A percentile compares a stretch with the other conserved stretches of the same genome.
These are phyloP conservation scores for Pristiophorus japonicus DNA, from an alignment of 2,113 vertebrate genomes.

Conservation along the genomic window DNA sequence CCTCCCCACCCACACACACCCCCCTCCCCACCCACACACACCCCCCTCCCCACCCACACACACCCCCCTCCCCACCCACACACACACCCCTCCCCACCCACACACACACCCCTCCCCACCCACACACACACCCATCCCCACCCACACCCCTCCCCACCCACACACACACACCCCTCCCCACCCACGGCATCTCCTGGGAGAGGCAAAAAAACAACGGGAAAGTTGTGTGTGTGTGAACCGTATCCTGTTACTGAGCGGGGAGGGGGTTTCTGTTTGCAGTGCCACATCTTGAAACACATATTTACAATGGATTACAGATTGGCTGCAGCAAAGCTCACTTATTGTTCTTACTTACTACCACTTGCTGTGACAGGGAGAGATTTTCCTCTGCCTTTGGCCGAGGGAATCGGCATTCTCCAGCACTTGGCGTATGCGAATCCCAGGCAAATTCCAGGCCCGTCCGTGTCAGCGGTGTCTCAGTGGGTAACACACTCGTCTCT, in stretches of 20 bases:
- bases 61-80: too few species aligned
- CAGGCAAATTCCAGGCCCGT: neutral
- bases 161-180: too few species aligned
- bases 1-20: too few species aligned
- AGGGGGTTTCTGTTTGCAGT: neutral
- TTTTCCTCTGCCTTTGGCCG: too few species aligned
- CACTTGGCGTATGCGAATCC: neutral
- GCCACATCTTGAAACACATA: neutral
- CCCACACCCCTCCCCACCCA: too few species aligned
- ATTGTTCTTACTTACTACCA: neutral
- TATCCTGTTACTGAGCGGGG: neutral
- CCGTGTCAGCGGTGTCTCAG: too few species aligned
- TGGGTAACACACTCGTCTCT: too few species aligned
- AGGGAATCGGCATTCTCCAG: neutral
- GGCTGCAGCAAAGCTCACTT: neutral
- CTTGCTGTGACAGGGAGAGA: neutral
- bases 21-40: too few species aligned
- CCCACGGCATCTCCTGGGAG: neutral
- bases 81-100: too few species aligned
- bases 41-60: too few species aligned
- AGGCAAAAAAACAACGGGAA: neutral
- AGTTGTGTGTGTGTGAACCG: neutral
- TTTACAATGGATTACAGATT: neutral
- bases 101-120: too few species aligned
- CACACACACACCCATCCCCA: too few species aligned